Evolutionary conservation across 2,797 vertebrate species (phyloP).

Genomic region (Ispidina lecontei): DNA sequence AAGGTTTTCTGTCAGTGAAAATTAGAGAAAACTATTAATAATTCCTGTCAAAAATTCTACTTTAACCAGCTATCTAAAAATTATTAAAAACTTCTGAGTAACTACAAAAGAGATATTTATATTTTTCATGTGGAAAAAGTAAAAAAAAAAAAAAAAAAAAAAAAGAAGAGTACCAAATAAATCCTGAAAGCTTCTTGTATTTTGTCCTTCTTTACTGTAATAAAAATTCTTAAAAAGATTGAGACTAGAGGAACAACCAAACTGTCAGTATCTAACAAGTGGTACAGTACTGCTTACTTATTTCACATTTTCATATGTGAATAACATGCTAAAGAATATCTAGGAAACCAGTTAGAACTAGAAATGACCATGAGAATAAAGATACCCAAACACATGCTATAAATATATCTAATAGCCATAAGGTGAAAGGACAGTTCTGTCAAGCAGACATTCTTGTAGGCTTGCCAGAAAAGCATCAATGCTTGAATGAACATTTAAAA

Average conservation of each 20-base stretch:
- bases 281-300: background rate
- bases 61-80: background rate
- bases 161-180: background rate
- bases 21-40: background rate
- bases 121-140: background rate
- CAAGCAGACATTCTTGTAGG: background rate
- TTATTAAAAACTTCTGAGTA: background rate
- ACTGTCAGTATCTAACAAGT: background rate
- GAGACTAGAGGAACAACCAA: background rate
- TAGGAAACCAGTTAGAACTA: background rate
- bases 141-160: background rate
- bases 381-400: background rate
- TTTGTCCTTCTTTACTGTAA: background rate
- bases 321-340: background rate
- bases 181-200: background rate
- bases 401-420: background rate
- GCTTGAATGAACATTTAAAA: background rate
- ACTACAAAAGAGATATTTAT: background rate
- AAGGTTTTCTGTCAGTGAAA: background rate
- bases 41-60: background rate
- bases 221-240: background rate
- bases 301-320: background rate
- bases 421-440: background rate
- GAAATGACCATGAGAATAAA: background rate
- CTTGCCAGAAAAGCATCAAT: background rate